phyloP scores from a whole-genome alignment of 2,797 vertebrate genomes.

The Cuculus canorus region DNA sequence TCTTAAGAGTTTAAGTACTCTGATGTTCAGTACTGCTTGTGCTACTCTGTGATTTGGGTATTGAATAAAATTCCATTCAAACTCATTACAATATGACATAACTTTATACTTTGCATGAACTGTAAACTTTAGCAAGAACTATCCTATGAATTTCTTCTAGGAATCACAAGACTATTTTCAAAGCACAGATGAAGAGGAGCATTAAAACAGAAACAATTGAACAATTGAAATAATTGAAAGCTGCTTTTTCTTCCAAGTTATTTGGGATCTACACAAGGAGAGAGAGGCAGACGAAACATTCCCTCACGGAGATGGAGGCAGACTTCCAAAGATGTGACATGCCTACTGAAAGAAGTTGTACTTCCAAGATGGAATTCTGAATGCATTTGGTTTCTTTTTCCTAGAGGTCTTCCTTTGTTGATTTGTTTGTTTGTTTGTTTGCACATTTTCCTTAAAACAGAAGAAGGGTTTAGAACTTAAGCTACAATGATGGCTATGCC shows the following conservation, averaged over 20 bases:
- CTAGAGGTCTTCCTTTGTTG: not conserved
- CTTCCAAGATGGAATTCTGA: not conserved
- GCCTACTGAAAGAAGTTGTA: not conserved
- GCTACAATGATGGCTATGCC: not conserved
- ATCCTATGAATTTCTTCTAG: not conserved
- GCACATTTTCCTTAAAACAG: not conserved
- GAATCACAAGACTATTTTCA: not conserved
- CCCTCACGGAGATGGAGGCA: not conserved
- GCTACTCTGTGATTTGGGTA: not conserved
- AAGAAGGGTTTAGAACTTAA: not conserved
- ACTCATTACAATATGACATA: not conserved
- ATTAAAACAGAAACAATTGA: not conserved
- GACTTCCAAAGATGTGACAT: not conserved
- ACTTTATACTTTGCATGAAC: not conserved
- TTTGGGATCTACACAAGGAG: not conserved
- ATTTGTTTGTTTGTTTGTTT: not conserved
- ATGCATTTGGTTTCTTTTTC: not conserved
- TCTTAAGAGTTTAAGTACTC: not conserved
- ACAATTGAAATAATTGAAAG: not conserved
- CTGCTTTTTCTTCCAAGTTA: not conserved
- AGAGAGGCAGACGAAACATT: not conserved
- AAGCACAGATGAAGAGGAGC: not conserved
- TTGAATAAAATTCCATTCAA: not conserved
- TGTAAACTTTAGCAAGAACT: not conserved
- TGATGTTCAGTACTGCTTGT: not conserved